phyloP scores from a whole-genome alignment of 2,888 invertebrate species.

The Lacanobia oleracea region DNA sequence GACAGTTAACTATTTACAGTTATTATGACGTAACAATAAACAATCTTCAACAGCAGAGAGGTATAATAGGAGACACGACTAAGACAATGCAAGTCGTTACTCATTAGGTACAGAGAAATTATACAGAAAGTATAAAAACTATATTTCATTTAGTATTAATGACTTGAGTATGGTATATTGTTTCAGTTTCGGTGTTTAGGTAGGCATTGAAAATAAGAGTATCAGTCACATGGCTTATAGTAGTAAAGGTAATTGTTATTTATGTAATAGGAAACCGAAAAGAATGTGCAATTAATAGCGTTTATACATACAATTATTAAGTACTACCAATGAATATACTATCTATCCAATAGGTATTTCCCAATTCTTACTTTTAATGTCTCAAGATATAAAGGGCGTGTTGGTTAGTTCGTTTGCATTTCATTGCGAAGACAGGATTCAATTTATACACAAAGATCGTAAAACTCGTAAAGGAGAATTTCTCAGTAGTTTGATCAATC shows the following conservation, averaged over 20 bases:
- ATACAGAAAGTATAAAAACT: slow-evolving; percentile 54
- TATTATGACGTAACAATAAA: slow-evolving; percentile 45
- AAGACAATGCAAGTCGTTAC: slow-evolving; percentile 55
- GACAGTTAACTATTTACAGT: too few relatives aligned
- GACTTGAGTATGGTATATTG: slow-evolving; percentile 46
- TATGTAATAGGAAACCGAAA: slow-evolving; percentile 2
- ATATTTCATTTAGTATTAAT: slow-evolving; percentile 36
- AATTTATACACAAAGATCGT: not conserved
- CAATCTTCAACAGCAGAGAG: slow-evolving; percentile 34
- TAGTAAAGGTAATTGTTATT: not conserved
- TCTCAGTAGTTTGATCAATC: not conserved
- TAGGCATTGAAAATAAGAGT: slow-evolving; percentile 25
- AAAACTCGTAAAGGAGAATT: not conserved
- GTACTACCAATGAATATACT: too few relatives aligned
- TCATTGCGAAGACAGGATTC: not conserved
- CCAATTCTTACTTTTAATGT: not conserved
- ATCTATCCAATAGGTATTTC: not conserved
- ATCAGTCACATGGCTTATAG: not conserved
- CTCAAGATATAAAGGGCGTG: not conserved
- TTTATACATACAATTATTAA: too few relatives aligned
- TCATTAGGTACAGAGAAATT: slow-evolving; percentile 55
- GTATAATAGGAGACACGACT: slow-evolving; percentile 24
- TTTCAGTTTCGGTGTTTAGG: slow-evolving; percentile 50
- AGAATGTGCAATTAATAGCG: too few relatives aligned
- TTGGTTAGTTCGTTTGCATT: too few relatives aligned